Percentiles rank a stretch among this genome's conserved stretches.
Evolutionary conservation across 2,797 vertebrate species (phyloP).

Genomic region (Rhinella marina): DNA sequence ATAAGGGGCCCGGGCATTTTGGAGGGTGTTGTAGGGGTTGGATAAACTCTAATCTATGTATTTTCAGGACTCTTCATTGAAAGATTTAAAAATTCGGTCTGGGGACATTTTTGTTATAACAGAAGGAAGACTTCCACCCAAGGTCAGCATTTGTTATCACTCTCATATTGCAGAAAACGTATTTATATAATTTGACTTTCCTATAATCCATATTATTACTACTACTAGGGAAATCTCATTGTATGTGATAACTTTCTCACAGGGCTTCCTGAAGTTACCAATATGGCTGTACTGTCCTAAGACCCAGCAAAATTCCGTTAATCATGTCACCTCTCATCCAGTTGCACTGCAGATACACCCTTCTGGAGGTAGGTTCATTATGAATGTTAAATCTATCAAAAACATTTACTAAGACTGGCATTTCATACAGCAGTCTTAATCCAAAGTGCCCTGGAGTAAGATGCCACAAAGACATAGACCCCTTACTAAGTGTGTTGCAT

Average conservation of each 20-base stretch:
- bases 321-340: constrained; percentile 64
- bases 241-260: background rate
- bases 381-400: background rate
- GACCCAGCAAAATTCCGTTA: constrained; percentile 57
- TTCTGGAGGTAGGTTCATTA: constrained; percentile 63
- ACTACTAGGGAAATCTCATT: background rate
- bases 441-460: too few relatives aligned
- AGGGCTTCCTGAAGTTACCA: constrained; percentile 89
- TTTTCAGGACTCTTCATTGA: constrained; percentile 81
- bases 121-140: constrained; percentile 87
- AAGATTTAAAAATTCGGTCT: constrained; percentile 80
- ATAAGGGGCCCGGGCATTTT: too few relatives aligned
- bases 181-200: background rate
- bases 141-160: constrained; percentile 72
- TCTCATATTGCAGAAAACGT: background rate
- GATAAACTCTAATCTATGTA: too few relatives aligned
- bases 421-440: too few relatives aligned
- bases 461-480: too few relatives aligned
- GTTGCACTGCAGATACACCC: constrained; percentile 62
- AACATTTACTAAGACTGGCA: too few relatives aligned
- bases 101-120: constrained; percentile 88
- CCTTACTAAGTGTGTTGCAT: too few relatives aligned
- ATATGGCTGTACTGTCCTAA: constrained; percentile 79
- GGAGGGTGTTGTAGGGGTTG: too few relatives aligned
- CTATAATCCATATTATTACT: background rate